Percentiles rank a stretch among this genome's conserved stretches.
phyloP scores from a whole-genome alignment of 1,140 invertebrate genomes.

The Diachasmimorpha longicaudata region DNA sequence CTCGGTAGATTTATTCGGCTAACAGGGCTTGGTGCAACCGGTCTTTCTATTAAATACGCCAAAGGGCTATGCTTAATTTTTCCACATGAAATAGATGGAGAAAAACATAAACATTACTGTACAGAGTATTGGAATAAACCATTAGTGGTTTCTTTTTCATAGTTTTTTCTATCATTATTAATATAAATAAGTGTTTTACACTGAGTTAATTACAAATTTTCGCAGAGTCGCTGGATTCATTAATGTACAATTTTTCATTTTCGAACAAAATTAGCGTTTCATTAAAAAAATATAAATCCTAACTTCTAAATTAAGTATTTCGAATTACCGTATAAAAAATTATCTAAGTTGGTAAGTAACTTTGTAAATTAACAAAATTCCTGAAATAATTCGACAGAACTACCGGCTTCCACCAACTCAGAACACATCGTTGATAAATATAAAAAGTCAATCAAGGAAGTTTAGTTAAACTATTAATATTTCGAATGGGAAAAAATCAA shows the following conservation, averaged over 20 bases:
- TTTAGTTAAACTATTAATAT: not conserved
- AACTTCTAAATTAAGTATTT: not conserved
- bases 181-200: constrained; percentile 2
- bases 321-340: not conserved
- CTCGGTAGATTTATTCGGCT: too few relatives aligned
- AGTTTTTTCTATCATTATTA: constrained; percentile 1
- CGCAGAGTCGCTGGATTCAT: constrained; percentile 8
- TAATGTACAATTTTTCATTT: constrained; percentile 8
- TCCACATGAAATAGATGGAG: not conserved
- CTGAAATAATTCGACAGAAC: not conserved
- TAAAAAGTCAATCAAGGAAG: not conserved
- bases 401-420: not conserved
- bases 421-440: not conserved
- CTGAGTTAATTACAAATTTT: constrained; percentile 21
- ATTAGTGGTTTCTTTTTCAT: constrained; percentile 10
- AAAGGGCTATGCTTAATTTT: not conserved
- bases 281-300: too few relatives aligned
- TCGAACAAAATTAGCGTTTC: not conserved
- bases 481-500: not conserved
- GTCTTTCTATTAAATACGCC: not conserved
- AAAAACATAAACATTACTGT: constrained; percentile 3
- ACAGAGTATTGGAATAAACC: constrained; percentile 24
- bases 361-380: not conserved
- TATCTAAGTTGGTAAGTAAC: not conserved
- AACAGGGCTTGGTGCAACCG: too few relatives aligned